Evolutionary conservation across 2,888 invertebrate species (phyloP).

Genomic region (Ctena decussata): DNA sequence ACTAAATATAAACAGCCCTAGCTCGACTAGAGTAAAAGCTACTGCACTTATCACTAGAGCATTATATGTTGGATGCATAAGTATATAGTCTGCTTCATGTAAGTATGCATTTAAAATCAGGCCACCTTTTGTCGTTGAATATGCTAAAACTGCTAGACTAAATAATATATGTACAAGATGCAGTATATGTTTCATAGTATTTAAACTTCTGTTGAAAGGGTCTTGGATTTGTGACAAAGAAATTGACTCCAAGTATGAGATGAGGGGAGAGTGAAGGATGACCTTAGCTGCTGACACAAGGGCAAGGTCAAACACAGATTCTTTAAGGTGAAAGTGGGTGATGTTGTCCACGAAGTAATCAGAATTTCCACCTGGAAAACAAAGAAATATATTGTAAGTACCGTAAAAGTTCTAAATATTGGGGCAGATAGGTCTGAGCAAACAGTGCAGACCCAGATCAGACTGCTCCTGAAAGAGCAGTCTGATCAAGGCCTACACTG

Average conservation of each 20-base stretch:
- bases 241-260: slow-evolving; percentile 73
- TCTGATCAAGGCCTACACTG: too few species aligned
- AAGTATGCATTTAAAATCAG: slow-evolving; percentile 75
- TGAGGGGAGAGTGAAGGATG: slow-evolving; percentile 69
- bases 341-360: slow-evolving; percentile 84
- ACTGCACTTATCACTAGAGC: slow-evolving; percentile 77
- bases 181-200: slow-evolving; percentile 46
- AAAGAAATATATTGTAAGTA: background rate
- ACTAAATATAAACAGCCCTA: slow-evolving; percentile 71
- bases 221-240: slow-evolving; percentile 68
- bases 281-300: slow-evolving; percentile 78
- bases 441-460: too few species aligned
- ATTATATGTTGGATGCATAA: slow-evolving; percentile 82
- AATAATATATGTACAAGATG: slow-evolving; percentile 62
- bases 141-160: slow-evolving; percentile 67
- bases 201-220: slow-evolving; percentile 62
- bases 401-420: too few species aligned
- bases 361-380: slow-evolving; percentile 80
- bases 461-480: too few species aligned
- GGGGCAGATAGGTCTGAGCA: too few species aligned
- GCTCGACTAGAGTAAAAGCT: slow-evolving; percentile 75
- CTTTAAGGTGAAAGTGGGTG: slow-evolving; percentile 74
- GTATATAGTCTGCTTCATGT: slow-evolving; percentile 65
- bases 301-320: slow-evolving; percentile 85
- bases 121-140: slow-evolving; percentile 74